Conservation (phyloP, 2,797 vertebrate species). For the Clarias laeviceps region DNA sequence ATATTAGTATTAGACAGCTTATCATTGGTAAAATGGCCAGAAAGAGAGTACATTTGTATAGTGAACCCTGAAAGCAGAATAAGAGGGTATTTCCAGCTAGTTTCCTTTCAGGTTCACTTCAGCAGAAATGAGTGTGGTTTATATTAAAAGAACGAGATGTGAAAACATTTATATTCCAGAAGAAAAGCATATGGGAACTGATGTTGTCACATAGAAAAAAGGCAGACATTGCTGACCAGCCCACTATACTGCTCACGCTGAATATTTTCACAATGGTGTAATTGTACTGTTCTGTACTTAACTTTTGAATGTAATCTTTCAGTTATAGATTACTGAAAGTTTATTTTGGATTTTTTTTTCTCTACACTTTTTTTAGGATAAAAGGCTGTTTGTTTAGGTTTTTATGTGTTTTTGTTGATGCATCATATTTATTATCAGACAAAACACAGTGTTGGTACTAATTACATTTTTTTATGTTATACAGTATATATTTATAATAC, state of each 20-base stretch:
- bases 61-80: not conserved
- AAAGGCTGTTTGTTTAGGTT: no score
- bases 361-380: not conserved
- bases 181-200: not conserved
- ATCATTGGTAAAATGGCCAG: not conserved
- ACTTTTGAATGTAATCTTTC: no score
- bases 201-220: slow-evolving; percentile 1
- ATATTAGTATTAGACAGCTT: not conserved
- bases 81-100: not conserved
- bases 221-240: slow-evolving; percentile 9
- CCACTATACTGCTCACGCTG: not conserved
- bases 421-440: no score
- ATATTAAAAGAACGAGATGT: not conserved
- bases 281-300: not conserved
- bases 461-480: not conserved
- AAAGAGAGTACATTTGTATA: not conserved
- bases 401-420: no score
- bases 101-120: not conserved
- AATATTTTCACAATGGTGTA: slow-evolving; percentile 11
- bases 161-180: not conserved
- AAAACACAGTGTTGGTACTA: no score
- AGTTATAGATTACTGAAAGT: not conserved
- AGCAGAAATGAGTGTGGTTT: not conserved
- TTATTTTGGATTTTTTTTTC: not conserved
- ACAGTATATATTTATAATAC: not conserved